phyloP scores from a whole-genome alignment of 2,797 vertebrate genomes.

The Lithobates sylvaticus region DNA sequence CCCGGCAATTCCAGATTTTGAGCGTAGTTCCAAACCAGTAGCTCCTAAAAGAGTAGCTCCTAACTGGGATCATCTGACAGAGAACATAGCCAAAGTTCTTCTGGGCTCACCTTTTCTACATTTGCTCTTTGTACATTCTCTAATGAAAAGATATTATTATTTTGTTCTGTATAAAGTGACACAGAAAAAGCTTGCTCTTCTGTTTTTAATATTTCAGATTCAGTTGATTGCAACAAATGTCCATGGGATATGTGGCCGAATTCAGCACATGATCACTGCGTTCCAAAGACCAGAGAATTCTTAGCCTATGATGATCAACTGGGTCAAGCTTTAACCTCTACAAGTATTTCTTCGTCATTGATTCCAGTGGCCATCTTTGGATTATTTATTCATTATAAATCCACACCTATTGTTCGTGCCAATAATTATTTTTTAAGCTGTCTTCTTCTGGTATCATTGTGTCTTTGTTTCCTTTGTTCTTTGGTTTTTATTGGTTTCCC shows the following conservation, averaged over 20 bases:
- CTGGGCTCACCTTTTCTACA: no score
- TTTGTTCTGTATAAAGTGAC: neutral
- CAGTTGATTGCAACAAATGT: neutral
- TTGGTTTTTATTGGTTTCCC: neutral
- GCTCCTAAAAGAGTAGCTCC: no score
- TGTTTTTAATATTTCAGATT: slow-evolving; percentile 8
- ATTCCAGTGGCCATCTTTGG: slow-evolving; percentile 10
- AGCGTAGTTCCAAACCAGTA: no score
- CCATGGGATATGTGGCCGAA: slow-evolving; percentile 30
- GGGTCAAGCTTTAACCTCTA: neutral
- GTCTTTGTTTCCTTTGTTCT: neutral
- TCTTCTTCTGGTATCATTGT: neutral
- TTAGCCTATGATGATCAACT: slow-evolving; percentile 24
- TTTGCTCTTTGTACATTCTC: no score
- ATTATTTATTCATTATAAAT: slow-evolving; percentile 13
- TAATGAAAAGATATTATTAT: no score
- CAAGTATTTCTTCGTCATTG: neutral
- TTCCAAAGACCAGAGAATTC: slow-evolving; percentile 23
- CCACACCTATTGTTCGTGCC: neutral
- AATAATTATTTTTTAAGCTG: neutral
- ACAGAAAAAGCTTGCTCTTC: neutral
- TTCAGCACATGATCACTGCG: neutral
- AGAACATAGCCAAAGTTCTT: no score
- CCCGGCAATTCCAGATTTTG: no score
- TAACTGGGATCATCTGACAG: no score